Evolutionary conservation across 2,797 vertebrate genomes (phyloP).

Genomic region (Micromesistius poutassou): DNA sequence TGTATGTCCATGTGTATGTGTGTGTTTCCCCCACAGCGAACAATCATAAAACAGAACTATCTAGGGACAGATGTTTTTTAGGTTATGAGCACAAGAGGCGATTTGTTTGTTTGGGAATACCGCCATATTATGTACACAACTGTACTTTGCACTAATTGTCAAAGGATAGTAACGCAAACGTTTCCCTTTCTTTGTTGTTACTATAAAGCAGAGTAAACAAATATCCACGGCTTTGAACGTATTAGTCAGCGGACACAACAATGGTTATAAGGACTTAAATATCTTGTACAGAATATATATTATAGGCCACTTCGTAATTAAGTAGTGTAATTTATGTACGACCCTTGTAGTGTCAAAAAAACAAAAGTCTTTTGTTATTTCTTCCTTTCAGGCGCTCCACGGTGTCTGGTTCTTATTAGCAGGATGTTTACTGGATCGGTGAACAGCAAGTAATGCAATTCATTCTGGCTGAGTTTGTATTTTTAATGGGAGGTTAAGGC

Average conservation of each 20-base stretch:
- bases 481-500: constrained; percentile 1
- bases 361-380: not conserved
- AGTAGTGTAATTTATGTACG: not conserved
- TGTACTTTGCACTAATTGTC: constrained; percentile 51
- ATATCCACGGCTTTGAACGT: not conserved
- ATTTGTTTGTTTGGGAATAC: constrained; percentile 45
- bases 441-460: not conserved
- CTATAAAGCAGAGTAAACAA: constrained; percentile 4
- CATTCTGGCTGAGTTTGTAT: constrained; percentile 2
- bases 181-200: constrained; percentile 30
- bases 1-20: not conserved
- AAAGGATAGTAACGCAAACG: constrained; percentile 34
- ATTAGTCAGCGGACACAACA: not conserved
- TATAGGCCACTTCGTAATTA: not conserved
- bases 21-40: constrained; percentile 20
- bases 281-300: not conserved
- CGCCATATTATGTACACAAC: constrained; percentile 54
- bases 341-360: not conserved
- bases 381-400: not conserved
- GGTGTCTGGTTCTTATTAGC: constrained; percentile 3
- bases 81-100: constrained; percentile 53
- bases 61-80: constrained; percentile 43
- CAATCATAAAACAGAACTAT: constrained; percentile 53
- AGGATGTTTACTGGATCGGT: constrained; percentile 11
- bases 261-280: not conserved